These are phyloP conservation scores for Agriotes lineatus DNA, from an alignment of 2,888 invertebrate genomes.

Conservation along the genomic window DNA sequence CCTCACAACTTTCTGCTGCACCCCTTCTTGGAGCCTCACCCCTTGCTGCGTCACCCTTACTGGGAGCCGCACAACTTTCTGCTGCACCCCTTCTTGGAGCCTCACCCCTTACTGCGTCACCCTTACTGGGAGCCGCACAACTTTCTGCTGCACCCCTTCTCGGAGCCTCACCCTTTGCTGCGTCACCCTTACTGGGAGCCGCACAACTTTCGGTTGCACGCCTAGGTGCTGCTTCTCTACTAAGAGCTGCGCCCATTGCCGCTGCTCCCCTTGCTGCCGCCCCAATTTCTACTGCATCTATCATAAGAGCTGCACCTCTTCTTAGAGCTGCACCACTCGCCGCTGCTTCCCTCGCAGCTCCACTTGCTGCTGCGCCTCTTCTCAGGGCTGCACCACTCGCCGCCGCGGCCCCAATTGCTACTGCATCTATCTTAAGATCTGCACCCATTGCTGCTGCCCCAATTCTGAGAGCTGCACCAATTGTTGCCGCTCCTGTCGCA, in stretches of 20 bases:
- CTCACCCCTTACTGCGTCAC: too few relatives aligned
- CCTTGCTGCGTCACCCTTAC: too few relatives aligned
- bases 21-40: too few relatives aligned
- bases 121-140: too few relatives aligned
- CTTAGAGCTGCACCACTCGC: slow-evolving; percentile 59
- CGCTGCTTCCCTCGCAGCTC: slow-evolving; percentile 41
- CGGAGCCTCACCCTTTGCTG: background rate
- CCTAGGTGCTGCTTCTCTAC: slow-evolving; percentile 47
- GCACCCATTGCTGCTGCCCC: slow-evolving; percentile 58
- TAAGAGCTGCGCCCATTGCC: slow-evolving; percentile 2
- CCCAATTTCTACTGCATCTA: too few relatives aligned
- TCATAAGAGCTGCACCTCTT: too few relatives aligned
- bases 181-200: too few relatives aligned
- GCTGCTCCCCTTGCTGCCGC: slow-evolving; percentile 52
- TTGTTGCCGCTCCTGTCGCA: slow-evolving; percentile 47
- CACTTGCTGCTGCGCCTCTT: slow-evolving; percentile 45
- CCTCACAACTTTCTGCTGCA: too few relatives aligned
- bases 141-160: slow-evolving; percentile 44
- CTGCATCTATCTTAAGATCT: slow-evolving; percentile 4
- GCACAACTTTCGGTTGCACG: slow-evolving; percentile 56
- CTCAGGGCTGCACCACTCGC: background rate
- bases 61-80: too few relatives aligned
- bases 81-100: too few relatives aligned
- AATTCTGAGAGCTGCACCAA: slow-evolving; percentile 18
- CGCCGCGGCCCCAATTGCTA: too few relatives aligned